These are phyloP conservation scores for Perca flavescens DNA, from an alignment of 2,113 vertebrate genomes.

Conservation along the genomic window DNA sequence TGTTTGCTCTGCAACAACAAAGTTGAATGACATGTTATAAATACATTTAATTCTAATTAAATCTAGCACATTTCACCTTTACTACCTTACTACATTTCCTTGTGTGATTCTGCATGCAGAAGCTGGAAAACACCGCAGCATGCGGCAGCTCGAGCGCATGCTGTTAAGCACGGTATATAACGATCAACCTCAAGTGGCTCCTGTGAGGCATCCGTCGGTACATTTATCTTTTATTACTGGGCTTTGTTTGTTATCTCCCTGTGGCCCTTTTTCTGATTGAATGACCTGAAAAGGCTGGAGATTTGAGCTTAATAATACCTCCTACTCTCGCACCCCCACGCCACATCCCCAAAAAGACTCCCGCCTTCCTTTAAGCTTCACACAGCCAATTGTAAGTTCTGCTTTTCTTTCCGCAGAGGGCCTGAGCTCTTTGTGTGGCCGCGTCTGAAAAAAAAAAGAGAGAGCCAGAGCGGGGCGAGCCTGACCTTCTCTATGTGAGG, in stretches of 20 bases:
- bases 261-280: conserved; percentile 64
- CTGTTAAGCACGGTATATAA: conserved; percentile 27
- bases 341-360: conserved; percentile 25
- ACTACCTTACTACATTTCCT: not conserved
- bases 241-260: conserved; percentile 71
- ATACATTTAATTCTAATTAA: conserved; percentile 10
- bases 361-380: conserved; percentile 9
- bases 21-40: not conserved
- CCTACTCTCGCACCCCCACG: conserved; percentile 17
- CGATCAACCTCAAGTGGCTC: conserved; percentile 57
- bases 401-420: conserved; percentile 17
- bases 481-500: conserved; percentile 20
- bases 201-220: not conserved
- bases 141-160: conserved; percentile 22
- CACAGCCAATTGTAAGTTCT: conserved; percentile 17
- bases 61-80: not conserved
- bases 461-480: not conserved
- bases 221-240: conserved; percentile 66
- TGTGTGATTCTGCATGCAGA: conserved; percentile 7
- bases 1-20: not conserved
- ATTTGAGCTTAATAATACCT: conserved; percentile 59
- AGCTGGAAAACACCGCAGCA: conserved; percentile 20
- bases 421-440: conserved; percentile 38
- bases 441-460: not conserved
- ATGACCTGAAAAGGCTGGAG: conserved; percentile 55